A percentile compares a stretch with the other conserved stretches of the same genome.
Evolutionary conservation across 2,797 vertebrate species (phyloP).

Genomic region (Lophotriccus pileatus): DNA sequence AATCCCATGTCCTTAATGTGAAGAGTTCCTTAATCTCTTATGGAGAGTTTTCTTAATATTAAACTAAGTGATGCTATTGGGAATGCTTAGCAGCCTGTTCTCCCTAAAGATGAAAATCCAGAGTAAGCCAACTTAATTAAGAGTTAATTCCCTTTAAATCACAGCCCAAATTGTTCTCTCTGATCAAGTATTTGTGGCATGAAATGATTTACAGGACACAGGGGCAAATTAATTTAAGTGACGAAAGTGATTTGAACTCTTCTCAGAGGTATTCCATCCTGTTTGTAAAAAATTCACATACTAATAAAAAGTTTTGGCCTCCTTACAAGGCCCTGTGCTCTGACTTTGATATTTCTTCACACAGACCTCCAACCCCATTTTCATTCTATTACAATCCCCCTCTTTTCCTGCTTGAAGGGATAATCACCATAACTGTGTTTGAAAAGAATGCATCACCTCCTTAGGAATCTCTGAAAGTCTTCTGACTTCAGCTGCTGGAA

Average conservation of each 20-base stretch:
- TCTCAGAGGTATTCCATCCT: background rate
- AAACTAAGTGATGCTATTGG: background rate
- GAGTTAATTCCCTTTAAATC: conserved; percentile 67
- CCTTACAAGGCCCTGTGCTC: background rate
- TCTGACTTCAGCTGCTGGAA: background rate
- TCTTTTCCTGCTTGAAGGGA: background rate
- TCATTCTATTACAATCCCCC: background rate
- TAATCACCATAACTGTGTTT: background rate
- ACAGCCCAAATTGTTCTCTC: conserved; percentile 25
- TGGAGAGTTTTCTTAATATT: conserved; percentile 34
- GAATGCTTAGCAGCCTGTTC: conserved; percentile 36
- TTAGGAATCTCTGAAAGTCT: background rate
- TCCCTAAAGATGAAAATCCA: conserved; percentile 56
- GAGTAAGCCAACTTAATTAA: conserved; percentile 68
- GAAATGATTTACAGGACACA: conserved; percentile 46
- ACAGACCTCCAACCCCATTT: background rate
- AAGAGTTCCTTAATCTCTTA: conserved; percentile 27
- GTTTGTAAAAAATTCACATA: background rate
- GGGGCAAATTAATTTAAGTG: conserved; percentile 53
- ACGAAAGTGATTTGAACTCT: conserved; percentile 7
- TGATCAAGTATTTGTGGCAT: conserved; percentile 46
- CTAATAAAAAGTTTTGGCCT: background rate
- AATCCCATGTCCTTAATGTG: background rate
- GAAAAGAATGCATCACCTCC: background rate
- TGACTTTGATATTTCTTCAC: background rate